These are phyloP conservation scores for Drosophila kohkoa DNA, from an alignment of 1,140 invertebrate genomes.

Conservation along the genomic window DNA sequence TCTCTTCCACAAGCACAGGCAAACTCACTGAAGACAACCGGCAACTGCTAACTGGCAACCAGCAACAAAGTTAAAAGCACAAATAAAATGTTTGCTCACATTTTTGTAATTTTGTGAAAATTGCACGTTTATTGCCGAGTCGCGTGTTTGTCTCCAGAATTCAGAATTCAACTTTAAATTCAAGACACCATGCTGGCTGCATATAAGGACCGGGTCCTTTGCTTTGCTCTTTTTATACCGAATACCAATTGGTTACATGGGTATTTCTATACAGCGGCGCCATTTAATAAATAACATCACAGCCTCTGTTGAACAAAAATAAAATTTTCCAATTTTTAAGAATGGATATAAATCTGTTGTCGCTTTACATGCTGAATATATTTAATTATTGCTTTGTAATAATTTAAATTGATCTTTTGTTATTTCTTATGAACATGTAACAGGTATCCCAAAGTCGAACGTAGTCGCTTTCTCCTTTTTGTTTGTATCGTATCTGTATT, in stretches of 20 bases:
- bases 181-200: constrained; percentile 19
- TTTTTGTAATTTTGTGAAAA: constrained; percentile 80
- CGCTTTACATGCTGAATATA: too few relatives aligned
- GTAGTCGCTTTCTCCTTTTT: too few relatives aligned
- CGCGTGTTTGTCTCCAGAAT: constrained; percentile 53
- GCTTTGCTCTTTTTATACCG: not conserved
- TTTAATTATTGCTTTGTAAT: too few relatives aligned
- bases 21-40: constrained; percentile 3
- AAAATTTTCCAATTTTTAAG: too few relatives aligned
- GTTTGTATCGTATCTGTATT: not conserved
- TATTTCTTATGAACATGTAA: too few relatives aligned
- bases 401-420: too few relatives aligned
- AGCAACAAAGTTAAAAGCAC: constrained; percentile 66
- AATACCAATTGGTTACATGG: not conserved
- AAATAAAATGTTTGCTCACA: constrained; percentile 82
- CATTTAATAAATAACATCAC: too few relatives aligned
- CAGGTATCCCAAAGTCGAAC: too few relatives aligned
- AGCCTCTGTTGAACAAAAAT: too few relatives aligned
- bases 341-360: too few relatives aligned
- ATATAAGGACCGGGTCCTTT: not conserved
- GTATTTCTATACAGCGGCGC: not conserved
- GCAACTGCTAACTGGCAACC: constrained; percentile 36
- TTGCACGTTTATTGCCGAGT: constrained; percentile 73
- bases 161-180: constrained; percentile 58
- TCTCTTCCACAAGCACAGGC: not conserved